Conservation (phyloP, 2,888 invertebrate genomes). For the Erebia ligea region DNA sequence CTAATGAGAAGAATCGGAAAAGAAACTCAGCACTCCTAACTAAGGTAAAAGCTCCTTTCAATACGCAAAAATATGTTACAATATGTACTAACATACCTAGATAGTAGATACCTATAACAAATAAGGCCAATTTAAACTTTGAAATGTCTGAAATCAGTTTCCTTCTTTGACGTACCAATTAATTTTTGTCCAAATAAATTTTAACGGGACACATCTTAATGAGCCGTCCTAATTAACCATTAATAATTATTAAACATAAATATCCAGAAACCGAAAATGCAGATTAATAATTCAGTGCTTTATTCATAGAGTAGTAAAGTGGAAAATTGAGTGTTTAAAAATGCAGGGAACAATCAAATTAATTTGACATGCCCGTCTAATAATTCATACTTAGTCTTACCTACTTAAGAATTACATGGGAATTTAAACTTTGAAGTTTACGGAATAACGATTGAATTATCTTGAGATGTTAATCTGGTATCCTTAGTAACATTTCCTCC, state of each 20-base stretch:
- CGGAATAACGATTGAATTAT: constrained; percentile 3
- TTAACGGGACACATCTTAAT: constrained; percentile 30
- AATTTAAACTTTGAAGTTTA: constrained; percentile 17
- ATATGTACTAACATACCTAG: not conserved
- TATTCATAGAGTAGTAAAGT: constrained; percentile 23
- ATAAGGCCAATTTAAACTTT: not conserved
- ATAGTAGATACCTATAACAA: no score
- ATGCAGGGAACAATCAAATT: constrained; percentile 33
- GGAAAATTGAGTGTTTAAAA: constrained; percentile 28
- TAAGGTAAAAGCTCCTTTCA: not conserved
- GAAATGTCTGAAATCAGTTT: not conserved
- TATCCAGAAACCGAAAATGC: constrained; percentile 12
- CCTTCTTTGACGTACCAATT: constrained; percentile 6
- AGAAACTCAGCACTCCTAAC: not conserved
- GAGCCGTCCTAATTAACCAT: constrained; percentile 37
- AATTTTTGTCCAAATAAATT: constrained; percentile 22
- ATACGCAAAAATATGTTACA: no score
- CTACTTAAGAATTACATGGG: not conserved
- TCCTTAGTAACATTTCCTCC: constrained; percentile 22
- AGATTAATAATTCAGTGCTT: constrained; percentile 21
- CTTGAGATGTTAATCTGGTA: constrained; percentile 6
- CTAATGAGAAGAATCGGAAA: not conserved
- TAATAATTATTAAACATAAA: constrained; percentile 36
- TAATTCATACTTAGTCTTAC: constrained; percentile 25
- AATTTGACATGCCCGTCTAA: constrained; percentile 30